phyloP scores from a whole-genome alignment of 2,888 invertebrate genomes.

The Drosophila eohydei region DNA sequence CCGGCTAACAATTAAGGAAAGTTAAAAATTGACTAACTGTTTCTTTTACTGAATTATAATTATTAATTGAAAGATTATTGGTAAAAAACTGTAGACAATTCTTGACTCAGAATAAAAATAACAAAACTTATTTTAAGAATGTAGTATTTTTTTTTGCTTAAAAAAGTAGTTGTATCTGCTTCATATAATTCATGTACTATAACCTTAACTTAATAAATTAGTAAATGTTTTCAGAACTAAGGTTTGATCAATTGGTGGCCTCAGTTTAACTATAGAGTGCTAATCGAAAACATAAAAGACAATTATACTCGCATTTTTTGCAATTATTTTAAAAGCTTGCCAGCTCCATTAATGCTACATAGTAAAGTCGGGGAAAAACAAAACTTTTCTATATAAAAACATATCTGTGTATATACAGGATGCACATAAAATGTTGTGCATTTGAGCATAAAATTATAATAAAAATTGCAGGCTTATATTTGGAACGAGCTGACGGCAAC shows the following conservation, averaged over 20 bases:
- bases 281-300: constrained; percentile 11
- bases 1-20: neutral
- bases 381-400: constrained; percentile 33
- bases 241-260: constrained; percentile 4
- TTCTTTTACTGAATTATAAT: neutral
- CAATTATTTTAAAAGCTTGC: constrained; percentile 74
- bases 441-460: constrained; percentile 77
- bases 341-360: constrained; percentile 55
- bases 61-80: neutral
- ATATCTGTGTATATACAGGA: constrained; percentile 11
- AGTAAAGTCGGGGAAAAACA: constrained; percentile 40
- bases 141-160: too few relatives aligned
- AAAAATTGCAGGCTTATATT: constrained; percentile 64
- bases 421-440: constrained; percentile 54
- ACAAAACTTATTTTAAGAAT: too few relatives aligned
- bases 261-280: constrained; percentile 1
- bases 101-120: too few relatives aligned
- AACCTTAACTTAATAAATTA: too few relatives aligned
- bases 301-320: constrained; percentile 30
- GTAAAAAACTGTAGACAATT: neutral
- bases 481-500: constrained; percentile 3
- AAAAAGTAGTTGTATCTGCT: too few relatives aligned
- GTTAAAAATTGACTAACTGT: neutral
- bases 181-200: too few relatives aligned
- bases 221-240: neutral